Percentiles rank a stretch among this genome's conserved stretches.
phyloP scores from a whole-genome alignment of 2,888 invertebrate genomes.

The Ferrisia virgata region DNA sequence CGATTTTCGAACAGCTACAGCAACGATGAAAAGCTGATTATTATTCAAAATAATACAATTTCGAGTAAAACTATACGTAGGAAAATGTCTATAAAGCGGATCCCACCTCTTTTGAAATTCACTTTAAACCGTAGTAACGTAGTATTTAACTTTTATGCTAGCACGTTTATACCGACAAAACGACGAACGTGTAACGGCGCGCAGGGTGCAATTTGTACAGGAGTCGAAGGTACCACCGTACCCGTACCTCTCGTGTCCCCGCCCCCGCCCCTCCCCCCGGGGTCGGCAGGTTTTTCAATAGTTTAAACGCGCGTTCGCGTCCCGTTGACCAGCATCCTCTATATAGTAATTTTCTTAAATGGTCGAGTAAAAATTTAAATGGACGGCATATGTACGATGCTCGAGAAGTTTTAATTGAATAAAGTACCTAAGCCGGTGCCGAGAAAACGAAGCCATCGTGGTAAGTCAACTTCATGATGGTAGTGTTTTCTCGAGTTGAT shows the following conservation, averaged over 20 bases:
- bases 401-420: not conserved
- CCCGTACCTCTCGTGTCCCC: too few species aligned
- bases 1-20: not conserved
- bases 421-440: not conserved
- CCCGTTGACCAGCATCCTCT: not conserved
- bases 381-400: not conserved
- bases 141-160: not conserved
- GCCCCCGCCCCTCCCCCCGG: too few species aligned
- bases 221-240: not conserved
- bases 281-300: not conserved
- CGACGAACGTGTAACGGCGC: too few species aligned
- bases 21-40: slow-evolving; percentile 10
- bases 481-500: not conserved
- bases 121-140: not conserved
- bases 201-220: not conserved
- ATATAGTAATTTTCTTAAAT: not conserved
- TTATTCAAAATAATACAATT: slow-evolving; percentile 5
- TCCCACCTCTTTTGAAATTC: not conserved
- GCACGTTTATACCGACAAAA: not conserved
- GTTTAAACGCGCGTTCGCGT: not conserved
- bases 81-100: slow-evolving; percentile 5
- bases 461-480: not conserved
- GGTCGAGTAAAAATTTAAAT: slow-evolving; percentile 9
- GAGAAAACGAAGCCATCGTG: not conserved
- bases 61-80: not conserved